Conservation (phyloP, 2,113 vertebrate species). For the Aldabrachelys gigantea region DNA sequence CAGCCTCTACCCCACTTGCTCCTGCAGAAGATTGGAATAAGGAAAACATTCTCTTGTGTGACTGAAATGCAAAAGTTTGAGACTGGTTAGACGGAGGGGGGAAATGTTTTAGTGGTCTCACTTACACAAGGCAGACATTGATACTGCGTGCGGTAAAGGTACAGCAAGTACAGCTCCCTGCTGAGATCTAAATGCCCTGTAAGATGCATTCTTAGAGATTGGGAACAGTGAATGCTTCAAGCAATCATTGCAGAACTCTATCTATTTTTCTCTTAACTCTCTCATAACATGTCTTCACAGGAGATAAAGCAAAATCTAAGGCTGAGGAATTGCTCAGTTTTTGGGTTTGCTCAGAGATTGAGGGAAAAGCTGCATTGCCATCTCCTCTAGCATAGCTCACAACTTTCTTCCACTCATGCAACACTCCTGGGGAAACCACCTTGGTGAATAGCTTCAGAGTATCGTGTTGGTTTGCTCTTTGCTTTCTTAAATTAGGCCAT, state of each 20-base stretch:
- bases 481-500: not conserved
- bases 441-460: not conserved
- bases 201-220: not conserved
- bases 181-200: not conserved
- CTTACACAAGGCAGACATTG: not conserved
- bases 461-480: not conserved
- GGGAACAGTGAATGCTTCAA: too few relatives aligned
- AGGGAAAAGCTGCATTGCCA: not conserved
- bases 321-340: too few relatives aligned
- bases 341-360: not conserved
- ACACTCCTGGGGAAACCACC: not conserved
- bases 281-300: not conserved
- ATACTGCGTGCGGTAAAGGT: not conserved
- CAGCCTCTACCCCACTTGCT: not conserved
- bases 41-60: not conserved
- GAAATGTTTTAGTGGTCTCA: not conserved
- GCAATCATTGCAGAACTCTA: too few relatives aligned
- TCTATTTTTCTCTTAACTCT: not conserved
- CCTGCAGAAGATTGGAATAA: not conserved
- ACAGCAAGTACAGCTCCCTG: not conserved
- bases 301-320: not conserved
- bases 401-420: not conserved
- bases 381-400: not conserved
- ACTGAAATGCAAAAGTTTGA: not conserved
- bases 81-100: not conserved